Percentiles rank a stretch among this genome's conserved stretches.
Evolutionary conservation across 2,888 invertebrate species (phyloP).

Genomic region (Parapristionchus giblindavisi): DNA sequence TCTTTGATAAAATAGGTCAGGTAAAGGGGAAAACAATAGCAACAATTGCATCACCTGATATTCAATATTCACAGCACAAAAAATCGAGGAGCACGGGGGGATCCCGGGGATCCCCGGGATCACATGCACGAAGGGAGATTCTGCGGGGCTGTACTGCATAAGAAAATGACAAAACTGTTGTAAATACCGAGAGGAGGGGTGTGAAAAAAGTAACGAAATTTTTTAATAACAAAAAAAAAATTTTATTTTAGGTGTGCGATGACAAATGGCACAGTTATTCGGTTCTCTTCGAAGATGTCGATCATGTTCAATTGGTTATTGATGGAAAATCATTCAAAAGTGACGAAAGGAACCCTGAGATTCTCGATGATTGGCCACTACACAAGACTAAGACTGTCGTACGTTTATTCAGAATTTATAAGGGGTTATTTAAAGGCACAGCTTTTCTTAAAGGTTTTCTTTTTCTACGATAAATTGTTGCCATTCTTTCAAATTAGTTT

Average conservation of each 20-base stretch:
- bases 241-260: constrained; percentile 80
- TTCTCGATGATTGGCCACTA: constrained; percentile 98
- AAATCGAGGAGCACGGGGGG: too few species aligned
- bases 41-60: too few species aligned
- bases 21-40: too few species aligned
- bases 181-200: neutral
- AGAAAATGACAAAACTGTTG: neutral
- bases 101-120: too few species aligned
- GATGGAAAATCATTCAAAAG: constrained; percentile 61
- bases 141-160: too few species aligned
- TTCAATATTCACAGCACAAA: too few species aligned
- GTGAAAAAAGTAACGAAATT: neutral
- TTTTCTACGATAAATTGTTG: too few species aligned
- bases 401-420: constrained; percentile 2
- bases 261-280: constrained; percentile 99
- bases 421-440: too few species aligned
- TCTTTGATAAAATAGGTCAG: too few species aligned
- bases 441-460: too few species aligned
- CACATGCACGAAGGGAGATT: too few species aligned
- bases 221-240: neutral
- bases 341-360: constrained; percentile 87
- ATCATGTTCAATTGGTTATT: constrained; percentile 70
- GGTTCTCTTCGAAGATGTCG: constrained; percentile 89
- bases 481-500: too few species aligned
- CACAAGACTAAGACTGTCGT: constrained; percentile 87